Base-by-base conservation (phyloP, 2,888 invertebrate genomes). In the Phlogophora meticulosa region DNA sequence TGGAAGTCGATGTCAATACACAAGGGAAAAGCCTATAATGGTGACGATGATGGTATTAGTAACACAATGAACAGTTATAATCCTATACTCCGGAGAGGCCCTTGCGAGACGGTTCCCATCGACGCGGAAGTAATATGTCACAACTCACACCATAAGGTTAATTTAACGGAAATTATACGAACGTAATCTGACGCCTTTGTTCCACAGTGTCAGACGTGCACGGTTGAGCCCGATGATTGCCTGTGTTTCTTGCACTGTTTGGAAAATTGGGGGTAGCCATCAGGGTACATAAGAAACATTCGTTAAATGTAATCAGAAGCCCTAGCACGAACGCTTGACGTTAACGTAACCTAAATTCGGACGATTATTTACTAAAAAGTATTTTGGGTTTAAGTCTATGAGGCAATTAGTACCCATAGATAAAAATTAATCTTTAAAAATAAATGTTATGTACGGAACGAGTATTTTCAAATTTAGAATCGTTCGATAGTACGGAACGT, bases 81-180 rank as follows among this genome's bases (percentile, higher is more conserved):
- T 75, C 46, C 32, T 55, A 15, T 45, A 57, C 52, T 57, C 28
- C 20, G 43, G 48, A 34, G 28, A 57, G 20, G 2, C 52, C 55
- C 42, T 48, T 34, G 48, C 20, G 36, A 65, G 42, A 38, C 36
- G 22, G 45, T 46, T 61, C 55, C 46, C 66, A 56, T 73, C 66
- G 74, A 66, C 74, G 58, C 66, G 55, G 49, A 78, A 76, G 78
- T 78, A 73, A 66, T 78, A 56, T 66, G 76, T 73, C 76, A 56
- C 66, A 78, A 60, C 75, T 73, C 76, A 56, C 66, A 78, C 65
- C 75, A 59, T 66, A 66, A 62, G 73, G 75, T 78, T 78, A 76
- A 78, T 72, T 76, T 73, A 78, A 76, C 75, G 78, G 75, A 76
- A 78, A 76, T 76, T 76, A 76, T 72, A 76, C 78, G 55, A 60